Base-by-base conservation (phyloP, 1,140 invertebrate species). In the Leguminivora glycinivorella region DNA sequence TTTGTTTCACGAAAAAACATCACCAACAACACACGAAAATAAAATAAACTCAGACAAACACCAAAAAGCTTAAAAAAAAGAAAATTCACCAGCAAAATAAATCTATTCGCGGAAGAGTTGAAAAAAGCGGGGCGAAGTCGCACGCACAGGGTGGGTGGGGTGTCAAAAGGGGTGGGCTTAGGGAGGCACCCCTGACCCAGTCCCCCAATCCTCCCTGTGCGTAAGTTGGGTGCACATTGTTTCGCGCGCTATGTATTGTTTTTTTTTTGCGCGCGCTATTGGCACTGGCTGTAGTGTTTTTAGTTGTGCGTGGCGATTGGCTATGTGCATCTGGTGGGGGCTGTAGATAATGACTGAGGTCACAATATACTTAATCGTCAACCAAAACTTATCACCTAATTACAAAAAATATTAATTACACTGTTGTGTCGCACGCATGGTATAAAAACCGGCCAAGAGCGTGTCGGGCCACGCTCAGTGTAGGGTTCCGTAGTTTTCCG, bases 131-230 rank as follows among this genome's bases (percentile, higher is more conserved):
- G 25, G 25, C 4, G 56, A 58, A 63, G 58, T 63, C 26, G 9
- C 47, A 63, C 58, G 58, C 58, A 63, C 25, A n/a, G 58, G 58
- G 58, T 63, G 25, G 47, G 56, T 60, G 56, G 56, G 52, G 52
- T 56, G 52, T 2, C 12, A 3, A 12, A 26, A 24, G 29, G 58
- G 58, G 58, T 63, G 58, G 25, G 25, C 2, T 29, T 17, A 26
- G 56, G 26, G 58, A 29, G 58, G 58, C 56, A n/a, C 56, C 26
- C 26, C 26, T 29, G 25, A 29, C 58, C 58, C 58, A 26, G 26
- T 29, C 58, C 58, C 26, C 47, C 14, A 63, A 29, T 29, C 58
- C 58, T 19, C 58, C 58, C 58, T 12, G 25, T 63, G 58, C 58
- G 58, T 63, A 63, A 63, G 58, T 26, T 29, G 14, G 26, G 58